A percentile compares a stretch with the other conserved stretches of the same genome.
Evolutionary conservation across 2,888 invertebrate genomes (phyloP).

Genomic region (Bruchidius siliquastri): DNA sequence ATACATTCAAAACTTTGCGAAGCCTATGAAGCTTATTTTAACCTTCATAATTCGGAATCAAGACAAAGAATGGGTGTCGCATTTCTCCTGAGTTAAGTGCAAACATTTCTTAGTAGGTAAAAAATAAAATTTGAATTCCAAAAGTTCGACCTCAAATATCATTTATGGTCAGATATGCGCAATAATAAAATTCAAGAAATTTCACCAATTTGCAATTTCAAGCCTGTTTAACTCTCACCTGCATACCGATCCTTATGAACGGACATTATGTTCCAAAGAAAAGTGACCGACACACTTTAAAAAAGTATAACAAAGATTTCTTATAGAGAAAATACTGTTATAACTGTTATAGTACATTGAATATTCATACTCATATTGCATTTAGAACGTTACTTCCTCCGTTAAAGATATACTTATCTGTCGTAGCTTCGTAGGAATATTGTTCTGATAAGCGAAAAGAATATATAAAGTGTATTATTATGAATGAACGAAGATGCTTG

Average conservation of each 20-base stretch:
- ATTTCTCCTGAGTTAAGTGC: too few species aligned
- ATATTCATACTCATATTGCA: background rate
- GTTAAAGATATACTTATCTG: background rate
- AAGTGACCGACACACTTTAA: background rate
- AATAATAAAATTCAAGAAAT: background rate
- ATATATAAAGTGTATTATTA: background rate
- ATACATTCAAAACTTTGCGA: too few species aligned
- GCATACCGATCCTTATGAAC: background rate
- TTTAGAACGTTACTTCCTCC: background rate
- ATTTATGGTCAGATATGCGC: background rate
- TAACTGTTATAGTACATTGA: background rate
- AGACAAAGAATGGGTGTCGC: too few species aligned
- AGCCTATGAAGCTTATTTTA: too few species aligned
- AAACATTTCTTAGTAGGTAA: too few species aligned
- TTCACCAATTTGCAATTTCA: background rate
- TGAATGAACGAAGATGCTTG: too few species aligned
- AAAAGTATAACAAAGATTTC: background rate
- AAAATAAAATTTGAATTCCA: too few species aligned
- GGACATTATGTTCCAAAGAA: background rate
- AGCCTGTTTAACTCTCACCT: background rate
- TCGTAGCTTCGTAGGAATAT: background rate
- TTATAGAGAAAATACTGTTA: background rate
- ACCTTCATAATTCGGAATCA: too few species aligned
- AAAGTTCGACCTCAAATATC: too few species aligned
- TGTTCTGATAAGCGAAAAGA: background rate